Conservation (phyloP, 2,113 vertebrate species). For the Hemibagrus wyckioides region DNA sequence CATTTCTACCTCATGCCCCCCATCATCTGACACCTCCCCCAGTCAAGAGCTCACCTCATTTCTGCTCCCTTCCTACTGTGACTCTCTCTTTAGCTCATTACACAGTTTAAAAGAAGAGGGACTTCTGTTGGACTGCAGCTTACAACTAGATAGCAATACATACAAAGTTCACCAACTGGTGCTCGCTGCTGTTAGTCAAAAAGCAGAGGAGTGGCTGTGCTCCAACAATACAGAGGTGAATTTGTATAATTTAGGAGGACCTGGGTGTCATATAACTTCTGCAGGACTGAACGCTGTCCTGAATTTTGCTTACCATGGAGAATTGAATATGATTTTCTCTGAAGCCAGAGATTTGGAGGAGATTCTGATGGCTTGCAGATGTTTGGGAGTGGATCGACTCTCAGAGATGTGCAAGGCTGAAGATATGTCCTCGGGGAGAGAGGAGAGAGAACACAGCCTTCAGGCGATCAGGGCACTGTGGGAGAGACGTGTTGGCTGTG, state of each 20-base stretch:
- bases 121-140: slow-evolving; percentile 63
- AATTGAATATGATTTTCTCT: slow-evolving; percentile 30
- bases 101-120: slow-evolving; percentile 58
- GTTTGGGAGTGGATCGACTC: slow-evolving; percentile 68
- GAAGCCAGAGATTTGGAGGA: slow-evolving; percentile 39
- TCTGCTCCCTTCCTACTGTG: slow-evolving; percentile 48
- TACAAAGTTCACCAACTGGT: slow-evolving; percentile 62
- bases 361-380: slow-evolving; percentile 60
- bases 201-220: slow-evolving; percentile 57
- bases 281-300: slow-evolving; percentile 67
- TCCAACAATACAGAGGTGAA: slow-evolving; percentile 4
- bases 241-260: neutral
- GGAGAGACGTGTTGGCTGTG: slow-evolving; percentile 70
- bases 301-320: slow-evolving; percentile 73
- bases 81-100: slow-evolving; percentile 61
- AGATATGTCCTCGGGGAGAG: neutral
- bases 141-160: slow-evolving; percentile 48
- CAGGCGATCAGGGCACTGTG: slow-evolving; percentile 66
- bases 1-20: neutral
- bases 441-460: slow-evolving; percentile 69
- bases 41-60: slow-evolving; percentile 23
- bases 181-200: slow-evolving; percentile 64
- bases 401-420: slow-evolving; percentile 43
- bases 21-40: neutral
- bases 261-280: slow-evolving; percentile 22